phyloP scores from a whole-genome alignment of 2,113 vertebrate genomes.

The Vombatus ursinus region DNA sequence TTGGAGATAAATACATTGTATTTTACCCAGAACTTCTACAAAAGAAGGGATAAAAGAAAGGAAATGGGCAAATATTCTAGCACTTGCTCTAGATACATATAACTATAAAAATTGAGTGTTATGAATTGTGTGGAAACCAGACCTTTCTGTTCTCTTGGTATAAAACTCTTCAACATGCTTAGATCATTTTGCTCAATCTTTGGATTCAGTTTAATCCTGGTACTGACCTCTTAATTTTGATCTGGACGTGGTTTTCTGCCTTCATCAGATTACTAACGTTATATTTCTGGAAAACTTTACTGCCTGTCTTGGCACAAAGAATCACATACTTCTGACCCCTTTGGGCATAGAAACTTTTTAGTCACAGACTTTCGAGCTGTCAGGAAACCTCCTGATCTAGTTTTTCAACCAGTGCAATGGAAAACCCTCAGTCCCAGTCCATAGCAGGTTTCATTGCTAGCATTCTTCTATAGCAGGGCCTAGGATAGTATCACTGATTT shows the following conservation, averaged over 20 bases:
- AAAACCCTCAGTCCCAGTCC: background rate
- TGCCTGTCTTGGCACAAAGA: background rate
- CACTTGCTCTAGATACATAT: background rate
- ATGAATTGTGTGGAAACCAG: background rate
- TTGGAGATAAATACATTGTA: background rate
- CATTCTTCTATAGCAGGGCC: background rate
- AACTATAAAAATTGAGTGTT: background rate
- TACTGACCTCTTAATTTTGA: background rate
- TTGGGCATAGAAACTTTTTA: background rate
- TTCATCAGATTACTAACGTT: background rate
- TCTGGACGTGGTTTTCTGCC: background rate
- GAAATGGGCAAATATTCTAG: background rate
- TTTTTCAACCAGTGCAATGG: background rate
- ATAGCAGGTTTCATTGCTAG: background rate
- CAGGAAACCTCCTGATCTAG: background rate
- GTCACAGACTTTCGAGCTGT: background rate
- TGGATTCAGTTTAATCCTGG: background rate
- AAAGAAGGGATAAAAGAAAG: background rate
- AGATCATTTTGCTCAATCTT: background rate
- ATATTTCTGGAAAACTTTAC: background rate
- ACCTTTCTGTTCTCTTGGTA: background rate
- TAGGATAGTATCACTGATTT: background rate
- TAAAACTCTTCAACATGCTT: background rate
- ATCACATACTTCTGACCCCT: background rate
- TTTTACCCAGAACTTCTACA: background rate